Percentiles rank a stretch among this genome's conserved stretches.
Evolutionary conservation across 2,888 invertebrate genomes (phyloP).

Genomic region (Cordilura impudica): DNA sequence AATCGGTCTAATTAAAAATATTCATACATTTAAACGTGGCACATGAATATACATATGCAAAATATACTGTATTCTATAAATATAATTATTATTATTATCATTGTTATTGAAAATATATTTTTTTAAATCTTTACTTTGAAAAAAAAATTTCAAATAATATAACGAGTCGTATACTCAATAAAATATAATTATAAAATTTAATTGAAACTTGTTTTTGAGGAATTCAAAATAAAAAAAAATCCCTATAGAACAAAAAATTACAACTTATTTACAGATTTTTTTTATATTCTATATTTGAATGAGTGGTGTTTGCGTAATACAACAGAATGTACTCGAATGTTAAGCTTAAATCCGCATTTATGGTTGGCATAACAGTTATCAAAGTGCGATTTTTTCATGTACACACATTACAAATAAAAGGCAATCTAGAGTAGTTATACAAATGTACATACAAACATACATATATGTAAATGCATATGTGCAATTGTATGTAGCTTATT

Average conservation of each 20-base stretch:
- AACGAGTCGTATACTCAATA: conserved; percentile 2
- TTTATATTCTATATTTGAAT: not conserved
- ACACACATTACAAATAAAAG: conserved; percentile 43
- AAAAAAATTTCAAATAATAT: not conserved
- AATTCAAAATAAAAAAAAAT: not conserved
- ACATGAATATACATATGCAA: too few relatives aligned
- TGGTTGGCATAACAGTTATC: conserved; percentile 55
- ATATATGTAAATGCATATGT: not conserved
- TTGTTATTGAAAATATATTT: not conserved
- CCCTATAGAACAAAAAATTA: not conserved
- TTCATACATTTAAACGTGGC: too few relatives aligned
- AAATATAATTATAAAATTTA: conserved; percentile 37
- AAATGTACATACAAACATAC: not conserved
- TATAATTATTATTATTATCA: not conserved
- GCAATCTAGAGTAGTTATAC: conserved; percentile 27
- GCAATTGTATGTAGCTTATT: not conserved
- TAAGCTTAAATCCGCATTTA: conserved; percentile 54
- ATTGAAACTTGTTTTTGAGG: conserved; percentile 19
- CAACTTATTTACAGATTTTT: not conserved
- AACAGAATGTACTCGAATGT: conserved; percentile 22
- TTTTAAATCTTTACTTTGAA: not conserved
- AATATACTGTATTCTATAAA: too few relatives aligned
- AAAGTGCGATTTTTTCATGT: conserved; percentile 38
- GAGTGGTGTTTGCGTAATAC: not conserved
- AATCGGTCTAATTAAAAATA: too few relatives aligned